Base-by-base conservation (phyloP, 1,140 invertebrate genomes). In the Rhynchophorus ferrugineus region DNA sequence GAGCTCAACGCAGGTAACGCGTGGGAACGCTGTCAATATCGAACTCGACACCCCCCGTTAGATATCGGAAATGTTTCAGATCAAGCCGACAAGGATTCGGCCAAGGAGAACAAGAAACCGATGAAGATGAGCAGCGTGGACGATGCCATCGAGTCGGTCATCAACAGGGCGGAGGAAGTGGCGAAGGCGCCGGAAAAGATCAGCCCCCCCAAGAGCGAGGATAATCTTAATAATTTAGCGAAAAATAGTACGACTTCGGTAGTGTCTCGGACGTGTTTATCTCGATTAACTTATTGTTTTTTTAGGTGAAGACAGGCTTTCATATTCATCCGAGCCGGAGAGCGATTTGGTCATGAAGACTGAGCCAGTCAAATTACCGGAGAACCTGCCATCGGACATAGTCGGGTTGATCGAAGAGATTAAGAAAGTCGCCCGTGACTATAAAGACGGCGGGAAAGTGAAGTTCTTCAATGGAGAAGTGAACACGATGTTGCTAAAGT, bases 391-490 rank as follows among this genome's bases (percentile, higher is more conserved):
- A 19, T 63, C 73, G 34, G 73, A 77, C 41, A 70, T 84, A 54
- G 68, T 73, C 54, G 71, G 74, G 37, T 69, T 76, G 20, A 71
- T 84, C 45, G 73, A 73, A 49, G 72, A 72, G 44, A 69, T 84
- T 37, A 84, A 83, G 67, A 57, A 72, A 55, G 73, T 71, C 34
- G 78, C 76, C 33, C 75, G 74, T 54, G 70, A 71, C 19, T 75
- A 67, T 44, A 57, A 59, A 59, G 56, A 58, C 18, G 52, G 52
- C 13, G 54, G 56, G 22, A 83, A 84, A 64, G 74, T 72, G 19
- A 83, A 81, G 66, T 78, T 82, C 62, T 84, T 84, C 57, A 78
- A 75, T 37, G 62, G 65, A n/a, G 61, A 74, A 56, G 74, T 84
- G n/a, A 84, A 82, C 63, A 69, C 67, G 20, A 67, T 77, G 57